phyloP scores from a whole-genome alignment of 2,113 vertebrate genomes.

The Apistogramma diplotaenia region DNA sequence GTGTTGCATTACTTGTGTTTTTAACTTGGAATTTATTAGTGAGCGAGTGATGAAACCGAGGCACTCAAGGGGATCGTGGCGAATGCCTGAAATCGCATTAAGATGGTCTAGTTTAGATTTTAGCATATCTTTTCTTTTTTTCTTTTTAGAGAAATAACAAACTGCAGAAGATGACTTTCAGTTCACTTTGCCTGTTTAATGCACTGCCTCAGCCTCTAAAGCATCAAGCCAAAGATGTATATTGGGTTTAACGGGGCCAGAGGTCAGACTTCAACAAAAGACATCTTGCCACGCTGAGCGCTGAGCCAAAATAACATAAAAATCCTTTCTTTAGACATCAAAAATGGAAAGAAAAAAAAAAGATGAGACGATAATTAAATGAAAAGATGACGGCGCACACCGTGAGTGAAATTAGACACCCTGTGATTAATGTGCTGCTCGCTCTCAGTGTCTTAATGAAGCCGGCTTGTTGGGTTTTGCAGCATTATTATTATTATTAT shows the following conservation, averaged over 20 bases:
- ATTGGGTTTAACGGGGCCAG: constrained; percentile 5
- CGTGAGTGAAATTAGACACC: neutral
- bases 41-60: neutral
- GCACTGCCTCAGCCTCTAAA: constrained; percentile 40
- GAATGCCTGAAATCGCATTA: neutral
- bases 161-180: constrained; percentile 2
- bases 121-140: neutral
- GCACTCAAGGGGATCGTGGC: neutral
- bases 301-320: constrained; percentile 23
- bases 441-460: neutral
- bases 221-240: constrained; percentile 53
- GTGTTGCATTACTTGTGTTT: constrained; percentile 2
- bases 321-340: neutral
- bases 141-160: neutral
- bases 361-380: neutral
- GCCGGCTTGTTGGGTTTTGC: constrained; percentile 9
- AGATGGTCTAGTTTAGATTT: constrained; percentile 4
- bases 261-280: constrained; percentile 23
- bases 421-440: neutral
- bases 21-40: neutral
- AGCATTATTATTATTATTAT: neutral
- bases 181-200: neutral
- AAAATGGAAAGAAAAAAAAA: neutral
- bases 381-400: neutral
- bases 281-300: constrained; percentile 1